phyloP scores from a whole-genome alignment of 2,113 vertebrate genomes.

The Hypanus sabinus region DNA sequence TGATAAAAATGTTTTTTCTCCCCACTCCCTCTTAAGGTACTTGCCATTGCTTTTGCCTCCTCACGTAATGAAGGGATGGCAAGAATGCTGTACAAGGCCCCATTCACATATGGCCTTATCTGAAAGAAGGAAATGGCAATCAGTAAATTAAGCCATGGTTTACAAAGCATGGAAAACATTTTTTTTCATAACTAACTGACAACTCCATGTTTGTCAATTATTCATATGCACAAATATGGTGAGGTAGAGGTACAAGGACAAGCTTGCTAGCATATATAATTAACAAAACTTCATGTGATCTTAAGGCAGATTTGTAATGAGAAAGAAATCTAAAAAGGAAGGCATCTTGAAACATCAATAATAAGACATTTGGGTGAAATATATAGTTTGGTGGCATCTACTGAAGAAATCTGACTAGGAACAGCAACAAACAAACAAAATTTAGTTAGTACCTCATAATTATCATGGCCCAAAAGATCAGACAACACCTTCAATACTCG shows the following conservation, averaged over 20 bases:
- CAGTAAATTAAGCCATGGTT: not conserved
- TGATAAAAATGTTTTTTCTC: not conserved
- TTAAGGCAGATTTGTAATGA: not conserved
- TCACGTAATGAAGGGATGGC: slow-evolving; percentile 73
- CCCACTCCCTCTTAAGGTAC: slow-evolving; percentile 38
- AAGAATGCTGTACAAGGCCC: slow-evolving; percentile 86
- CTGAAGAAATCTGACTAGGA: not conserved
- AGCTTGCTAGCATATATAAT: too few species aligned
- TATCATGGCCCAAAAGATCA: slow-evolving; percentile 87
- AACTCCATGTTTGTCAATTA: not conserved
- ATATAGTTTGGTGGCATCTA: not conserved
- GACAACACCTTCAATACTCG: slow-evolving; percentile 80
- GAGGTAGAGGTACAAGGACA: too few species aligned
- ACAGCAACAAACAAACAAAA: not conserved
- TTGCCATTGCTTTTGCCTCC: slow-evolving; percentile 90
- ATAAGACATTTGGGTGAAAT: not conserved
- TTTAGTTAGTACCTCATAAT: slow-evolving; percentile 70
- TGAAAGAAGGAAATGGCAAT: slow-evolving; percentile 46
- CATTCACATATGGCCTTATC: slow-evolving; percentile 88
- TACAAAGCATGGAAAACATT: not conserved
- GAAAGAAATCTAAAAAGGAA: not conserved
- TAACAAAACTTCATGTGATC: not conserved
- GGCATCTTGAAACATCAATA: not conserved
- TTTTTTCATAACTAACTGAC: not conserved
- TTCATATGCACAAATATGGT: too few species aligned